phyloP scores from a whole-genome alignment of 2,888 invertebrate species.

The Imbricaverruca yamaguchii region DNA sequence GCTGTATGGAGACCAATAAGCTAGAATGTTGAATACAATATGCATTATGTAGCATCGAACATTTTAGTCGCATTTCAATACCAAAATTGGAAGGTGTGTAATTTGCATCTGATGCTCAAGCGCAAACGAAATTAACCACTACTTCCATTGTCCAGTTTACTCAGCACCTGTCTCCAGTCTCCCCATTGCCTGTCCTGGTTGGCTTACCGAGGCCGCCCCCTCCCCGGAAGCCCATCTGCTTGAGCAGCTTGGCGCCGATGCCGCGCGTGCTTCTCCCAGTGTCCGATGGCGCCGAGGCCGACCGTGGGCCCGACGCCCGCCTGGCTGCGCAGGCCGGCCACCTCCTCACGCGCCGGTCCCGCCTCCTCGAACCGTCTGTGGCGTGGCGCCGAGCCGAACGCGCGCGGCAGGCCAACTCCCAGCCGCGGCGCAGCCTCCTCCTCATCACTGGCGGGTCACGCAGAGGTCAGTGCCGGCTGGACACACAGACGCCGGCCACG shows the following conservation, averaged over 20 bases:
- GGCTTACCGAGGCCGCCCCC: slow-evolving; percentile 74
- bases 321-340: slow-evolving; percentile 23
- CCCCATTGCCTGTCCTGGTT: no score
- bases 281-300: slow-evolving; percentile 57
- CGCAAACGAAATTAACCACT: no score
- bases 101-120: no score
- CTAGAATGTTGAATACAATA: no score
- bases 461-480: no score
- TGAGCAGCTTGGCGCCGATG: slow-evolving; percentile 86
- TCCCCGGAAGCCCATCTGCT: slow-evolving; percentile 94
- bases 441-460: slow-evolving; percentile 28
- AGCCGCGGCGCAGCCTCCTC: slow-evolving; percentile 22
- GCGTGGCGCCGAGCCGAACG: slow-evolving; percentile 9
- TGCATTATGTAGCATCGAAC: no score
- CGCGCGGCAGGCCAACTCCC: slow-evolving; percentile 6
- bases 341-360: slow-evolving; percentile 26
- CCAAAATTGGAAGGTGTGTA: no score
- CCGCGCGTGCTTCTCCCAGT: slow-evolving; percentile 94
- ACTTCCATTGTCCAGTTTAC: no score
- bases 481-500: background rate
- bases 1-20: no score
- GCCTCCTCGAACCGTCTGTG: slow-evolving; percentile 24
- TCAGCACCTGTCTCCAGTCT: no score
- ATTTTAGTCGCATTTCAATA: no score
- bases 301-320: slow-evolving; percentile 36